Base-by-base conservation (phyloP, 2,797 vertebrate genomes). In the Pseudochromis fuscus region DNA sequence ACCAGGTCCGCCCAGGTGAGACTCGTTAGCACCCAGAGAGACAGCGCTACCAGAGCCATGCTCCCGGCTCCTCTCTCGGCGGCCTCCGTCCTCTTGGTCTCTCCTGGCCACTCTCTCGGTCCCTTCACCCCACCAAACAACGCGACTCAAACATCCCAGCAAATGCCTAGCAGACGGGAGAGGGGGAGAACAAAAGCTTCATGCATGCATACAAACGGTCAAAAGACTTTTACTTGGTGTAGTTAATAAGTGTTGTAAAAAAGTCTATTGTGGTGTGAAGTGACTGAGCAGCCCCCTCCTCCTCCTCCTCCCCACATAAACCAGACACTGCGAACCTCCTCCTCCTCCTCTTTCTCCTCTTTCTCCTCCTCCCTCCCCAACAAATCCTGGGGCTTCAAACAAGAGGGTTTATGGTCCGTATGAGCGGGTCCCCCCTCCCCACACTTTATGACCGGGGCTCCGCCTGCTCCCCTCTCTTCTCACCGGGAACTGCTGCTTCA, bases 1-100 rank as follows among this genome's bases (percentile, higher is more conserved):
- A 90, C 77, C 86, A 91, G 81, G 90, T 89, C 90, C 56, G 87
- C 85, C 87, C 94, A 95, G 94, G 94, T 94, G 89, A 95, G 89
- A 90, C 92, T 91, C 71, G 91, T 92, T 76, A 95, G 89, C 85
- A 92, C 90, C 87, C 88, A 93, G 73, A 95, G 85, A 91, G 84
- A 88, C 83, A 94, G 83, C 85, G 81, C 87, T 49, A 85, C 87
- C 88, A 92, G 87, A 87, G 94, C 94, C 94, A 95, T 95, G 92
- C 85, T 89, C 88, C 57, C 84, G 72, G 72, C 85, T 86, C 83
- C 82, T 77, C 66, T 78, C 67, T 80, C 75, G 50, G 69, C 75
- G 50, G 69, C 82, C 79, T 85, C 75, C 77, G 85, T 83, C 81
- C 81, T 60, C 60, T 76, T 21, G 73, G 60, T 84, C 82, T 81